Base-by-base conservation (phyloP, 2,797 vertebrate genomes). In the Sparidentex hasta region DNA sequence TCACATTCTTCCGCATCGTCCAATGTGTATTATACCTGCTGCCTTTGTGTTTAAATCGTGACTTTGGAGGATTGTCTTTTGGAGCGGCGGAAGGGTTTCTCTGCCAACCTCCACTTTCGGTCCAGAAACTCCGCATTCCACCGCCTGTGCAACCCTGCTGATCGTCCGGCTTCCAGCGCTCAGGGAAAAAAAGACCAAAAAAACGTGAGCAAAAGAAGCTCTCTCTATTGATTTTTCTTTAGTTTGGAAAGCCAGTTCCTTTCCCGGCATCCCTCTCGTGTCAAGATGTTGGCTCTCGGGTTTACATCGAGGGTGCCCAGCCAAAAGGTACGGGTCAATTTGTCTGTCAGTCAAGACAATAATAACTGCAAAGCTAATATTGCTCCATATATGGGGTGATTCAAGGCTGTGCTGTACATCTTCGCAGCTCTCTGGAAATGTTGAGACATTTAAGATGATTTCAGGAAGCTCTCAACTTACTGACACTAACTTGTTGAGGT, bases 91-190 rank as follows among this genome's bases (percentile, higher is more conserved):
- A 61, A 33, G n/a, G 25, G 5, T 82, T 87, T 85, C 75, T 76
- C 80, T 85, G 88, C 90, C 92, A 93, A 69, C 48, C 83, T 86
- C 80, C 71, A 55, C 71, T 87, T 12, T 23, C 51, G 50, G 44
- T 81, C 87, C 89, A 91, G 77, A 87, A 75, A 74, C 71, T 71
- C 66, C 68, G 73, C 91, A 93, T 93, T 94, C 93, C 92, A 73
- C 43, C 48, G 62, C 80, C 83, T 81, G 75, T 76, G 86, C 68
- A 89, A 74, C 78, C 77, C 71, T 17, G 65, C 76, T 69, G 67
- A 81, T 85, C 56, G 54, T 65, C 67, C 68, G 38, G 69, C 66
- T 78, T 86, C 81, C 80, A 65, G 69, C 62, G 17, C 75, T 85
- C 65, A 63, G 55, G n/a, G n/a, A n/a, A n/a, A 74, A 76, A 29